phyloP scores from a whole-genome alignment of 2,888 invertebrate species.

The Campopleginae sp. region DNA sequence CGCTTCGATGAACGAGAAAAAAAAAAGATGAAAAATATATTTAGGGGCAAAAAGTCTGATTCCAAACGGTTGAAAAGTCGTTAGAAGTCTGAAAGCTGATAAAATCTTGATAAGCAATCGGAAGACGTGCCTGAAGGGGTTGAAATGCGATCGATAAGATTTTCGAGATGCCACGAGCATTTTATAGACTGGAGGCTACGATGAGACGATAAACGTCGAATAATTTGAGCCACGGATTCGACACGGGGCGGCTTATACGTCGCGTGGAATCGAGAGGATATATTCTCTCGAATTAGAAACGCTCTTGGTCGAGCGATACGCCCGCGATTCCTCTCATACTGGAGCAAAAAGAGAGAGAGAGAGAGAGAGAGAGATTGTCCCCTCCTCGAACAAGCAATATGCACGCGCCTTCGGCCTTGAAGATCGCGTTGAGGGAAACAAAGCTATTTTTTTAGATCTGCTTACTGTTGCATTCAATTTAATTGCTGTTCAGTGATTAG shows the following conservation, averaged over 20 bases:
- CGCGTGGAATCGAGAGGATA: neutral
- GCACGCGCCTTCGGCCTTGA: neutral
- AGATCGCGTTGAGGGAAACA: neutral
- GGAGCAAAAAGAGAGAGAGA: neutral
- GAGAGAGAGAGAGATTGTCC: slow-evolving; percentile 6
- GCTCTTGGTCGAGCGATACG: slow-evolving; percentile 34
- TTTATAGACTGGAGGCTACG: neutral
- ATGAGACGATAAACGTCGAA: neutral
- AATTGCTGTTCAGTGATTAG: neutral
- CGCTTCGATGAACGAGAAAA: neutral
- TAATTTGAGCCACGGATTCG: neutral
- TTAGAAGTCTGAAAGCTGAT: neutral
- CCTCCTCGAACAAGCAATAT: neutral
- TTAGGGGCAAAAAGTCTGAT: neutral
- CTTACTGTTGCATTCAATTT: neutral
- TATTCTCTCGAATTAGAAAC: slow-evolving; percentile 31
- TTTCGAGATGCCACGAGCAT: neutral
- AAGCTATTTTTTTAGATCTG: neutral
- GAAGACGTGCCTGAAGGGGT: too few relatives aligned
- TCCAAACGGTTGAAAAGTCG: neutral
- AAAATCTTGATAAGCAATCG: neutral
- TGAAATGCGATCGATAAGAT: neutral
- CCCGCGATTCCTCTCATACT: slow-evolving; percentile 25
- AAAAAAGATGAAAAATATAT: neutral
- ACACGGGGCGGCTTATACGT: neutral